phyloP scores from a whole-genome alignment of 2,797 vertebrate species.

The Acridotheres tristis region DNA sequence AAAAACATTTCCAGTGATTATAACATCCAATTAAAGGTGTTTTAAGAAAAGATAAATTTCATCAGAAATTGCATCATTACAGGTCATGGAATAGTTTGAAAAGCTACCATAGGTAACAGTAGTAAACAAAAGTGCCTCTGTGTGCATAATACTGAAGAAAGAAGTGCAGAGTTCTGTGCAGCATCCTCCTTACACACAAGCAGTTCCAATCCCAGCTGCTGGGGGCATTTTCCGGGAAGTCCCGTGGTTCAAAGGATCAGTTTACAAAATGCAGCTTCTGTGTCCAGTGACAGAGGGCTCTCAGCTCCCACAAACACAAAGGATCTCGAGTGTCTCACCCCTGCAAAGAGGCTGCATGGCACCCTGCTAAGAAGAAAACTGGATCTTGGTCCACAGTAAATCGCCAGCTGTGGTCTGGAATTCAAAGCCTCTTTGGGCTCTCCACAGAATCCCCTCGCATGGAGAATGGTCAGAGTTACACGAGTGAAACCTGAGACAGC shows the following conservation, averaged over 20 bases:
- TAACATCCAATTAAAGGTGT: conserved; percentile 34
- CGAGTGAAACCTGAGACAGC: background rate
- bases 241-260: conserved; percentile 19
- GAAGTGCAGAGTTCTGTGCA: background rate
- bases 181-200: background rate
- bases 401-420: conserved; percentile 16
- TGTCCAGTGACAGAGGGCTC: conserved; percentile 26
- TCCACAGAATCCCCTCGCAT: background rate
- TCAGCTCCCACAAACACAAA: background rate
- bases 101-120: conserved; percentile 53
- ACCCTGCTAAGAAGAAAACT: conserved; percentile 44
- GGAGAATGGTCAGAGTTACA: background rate
- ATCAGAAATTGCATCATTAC: conserved; percentile 46
- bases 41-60: conserved; percentile 50
- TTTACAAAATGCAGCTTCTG: conserved; percentile 48
- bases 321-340: background rate
- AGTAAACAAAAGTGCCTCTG: conserved; percentile 47
- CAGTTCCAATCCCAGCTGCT: conserved; percentile 36
- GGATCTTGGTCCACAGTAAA: conserved; percentile 52
- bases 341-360: background rate
- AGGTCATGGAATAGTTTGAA: conserved; percentile 36
- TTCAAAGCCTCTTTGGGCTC: conserved; percentile 11
- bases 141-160: conserved; percentile 25
- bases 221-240: conserved; percentile 33
- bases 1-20: conserved; percentile 64